Percentiles rank a stretch among this genome's conserved stretches.
Evolutionary conservation across 1,140 invertebrate species (phyloP).

Genomic region (Coelopa frigida): DNA sequence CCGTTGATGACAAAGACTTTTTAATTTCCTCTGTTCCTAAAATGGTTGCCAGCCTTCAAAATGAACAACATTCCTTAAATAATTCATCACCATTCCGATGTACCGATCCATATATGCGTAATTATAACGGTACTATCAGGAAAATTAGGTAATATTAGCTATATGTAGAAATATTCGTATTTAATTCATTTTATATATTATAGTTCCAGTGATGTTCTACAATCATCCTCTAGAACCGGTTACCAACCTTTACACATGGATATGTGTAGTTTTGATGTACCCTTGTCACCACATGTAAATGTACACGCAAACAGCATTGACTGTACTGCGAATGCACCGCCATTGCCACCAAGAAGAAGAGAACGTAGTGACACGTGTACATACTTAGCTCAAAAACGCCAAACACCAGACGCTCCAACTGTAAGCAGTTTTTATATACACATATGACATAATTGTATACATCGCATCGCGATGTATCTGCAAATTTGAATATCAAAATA

Average conservation of each 20-base stretch:
- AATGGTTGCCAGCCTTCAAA: constrained; percentile 33
- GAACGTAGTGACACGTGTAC: constrained; percentile 39
- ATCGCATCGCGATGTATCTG: too few species aligned
- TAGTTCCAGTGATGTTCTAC: constrained; percentile 28
- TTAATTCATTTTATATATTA: not conserved
- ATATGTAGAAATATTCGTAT: not conserved
- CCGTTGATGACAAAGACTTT: constrained; percentile 15
- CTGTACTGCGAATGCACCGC: constrained; percentile 37
- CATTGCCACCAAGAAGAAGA: constrained; percentile 38
- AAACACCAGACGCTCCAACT: constrained; percentile 42
- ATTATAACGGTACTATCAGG: not conserved
- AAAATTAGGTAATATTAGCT: constrained; percentile 11
- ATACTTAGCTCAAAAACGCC: constrained; percentile 39
- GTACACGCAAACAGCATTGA: constrained; percentile 33
- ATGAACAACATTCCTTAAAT: constrained; percentile 19
- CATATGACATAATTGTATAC: too few species aligned
- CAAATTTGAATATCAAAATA: too few species aligned
- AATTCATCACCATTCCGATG: constrained; percentile 40
- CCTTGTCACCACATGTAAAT: constrained; percentile 43
- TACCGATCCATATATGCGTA: constrained; percentile 4
- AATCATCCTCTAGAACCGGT: too few species aligned
- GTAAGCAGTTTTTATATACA: constrained; percentile 18
- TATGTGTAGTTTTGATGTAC: constrained; percentile 19
- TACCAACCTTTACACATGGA: constrained; percentile 14
- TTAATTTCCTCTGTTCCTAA: constrained; percentile 33